Base-by-base conservation (phyloP, 2,113 vertebrate genomes). In the Eudyptes chrysolophus region DNA sequence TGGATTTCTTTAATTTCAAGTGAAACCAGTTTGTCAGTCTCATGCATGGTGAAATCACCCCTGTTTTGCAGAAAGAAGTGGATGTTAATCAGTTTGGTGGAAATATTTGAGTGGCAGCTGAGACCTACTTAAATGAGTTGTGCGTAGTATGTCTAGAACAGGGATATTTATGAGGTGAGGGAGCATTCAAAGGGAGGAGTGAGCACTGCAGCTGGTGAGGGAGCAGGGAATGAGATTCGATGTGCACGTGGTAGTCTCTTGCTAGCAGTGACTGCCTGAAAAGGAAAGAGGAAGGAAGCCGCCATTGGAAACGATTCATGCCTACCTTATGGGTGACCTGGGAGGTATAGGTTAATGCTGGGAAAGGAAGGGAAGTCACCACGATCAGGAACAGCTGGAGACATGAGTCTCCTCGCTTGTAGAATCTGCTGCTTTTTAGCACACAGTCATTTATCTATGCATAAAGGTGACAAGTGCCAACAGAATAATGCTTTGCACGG, bases 391-490 rank as follows among this genome's bases (percentile, higher is more conserved):
- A 24, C 32, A 36, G 10, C 48, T 22, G 4, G 18, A 70, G 60
- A 30, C 4, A 29, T 0, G 1, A 42, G 8, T 78, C 27, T 70
- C 29, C 24, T 81, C 27, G 18, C 57, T 40, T 27, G 11, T 9
- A 82, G 25, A 65, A 32, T 29, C 34, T 48, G 44, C 48, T 91
- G 1, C 57, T 65, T 54, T 72, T 62, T 42, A 46, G 78, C 15
- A 54, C 32, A 18, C 15, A 18, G 9, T 52, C 14, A 12, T 60
- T 82, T 72, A 6, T 44, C 38, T 36, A 22, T 38, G 74, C 40
- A 7, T 52, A n/a, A 22, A 66, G n/a, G 24, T 74, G 13, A 15
- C n/a, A 82, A 58, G 38, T 85, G 62, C 36, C 74, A 58, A 36
- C 13, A 27, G 48, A 77, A 49, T 21, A 65, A 61, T 34, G 36